Evolutionary conservation across 1,140 invertebrate species (phyloP).

Genomic region (Pachyrhynchus sulphureomaculatus): DNA sequence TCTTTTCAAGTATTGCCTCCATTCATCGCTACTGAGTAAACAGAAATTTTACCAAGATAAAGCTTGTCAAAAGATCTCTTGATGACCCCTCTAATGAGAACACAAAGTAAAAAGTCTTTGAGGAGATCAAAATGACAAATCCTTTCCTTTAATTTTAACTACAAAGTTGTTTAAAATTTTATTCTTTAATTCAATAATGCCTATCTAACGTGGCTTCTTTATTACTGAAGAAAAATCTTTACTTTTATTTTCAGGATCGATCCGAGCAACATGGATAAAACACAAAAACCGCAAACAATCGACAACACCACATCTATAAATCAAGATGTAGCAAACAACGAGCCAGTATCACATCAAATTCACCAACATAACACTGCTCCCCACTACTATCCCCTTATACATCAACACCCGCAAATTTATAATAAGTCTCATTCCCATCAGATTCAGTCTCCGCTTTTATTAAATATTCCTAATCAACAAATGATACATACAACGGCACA

Average conservation of each 20-base stretch:
- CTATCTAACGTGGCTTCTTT: no score
- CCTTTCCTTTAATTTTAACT: no score
- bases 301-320: slow-evolving; percentile 35
- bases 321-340: slow-evolving; percentile 26
- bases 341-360: slow-evolving; percentile 37
- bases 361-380: slow-evolving; percentile 46
- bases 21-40: background rate
- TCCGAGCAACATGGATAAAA: slow-evolving; percentile 49
- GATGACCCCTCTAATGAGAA: no score
- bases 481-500: slow-evolving; percentile 34
- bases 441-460: slow-evolving; percentile 34
- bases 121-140: no score
- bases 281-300: slow-evolving; percentile 35
- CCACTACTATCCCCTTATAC: slow-evolving; percentile 40
- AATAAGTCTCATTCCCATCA: slow-evolving; percentile 40
- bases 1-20: background rate
- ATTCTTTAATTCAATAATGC: no score
- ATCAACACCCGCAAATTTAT: slow-evolving; percentile 43
- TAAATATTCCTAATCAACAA: slow-evolving; percentile 38
- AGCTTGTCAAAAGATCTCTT: no score
- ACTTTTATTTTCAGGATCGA: slow-evolving; percentile 46
- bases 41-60: no score
- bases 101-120: no score
- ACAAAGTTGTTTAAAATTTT: no score
- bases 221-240: no score